Evolutionary conservation across 2,113 vertebrate genomes (phyloP).

Genomic region (Stigmatopora argus): DNA sequence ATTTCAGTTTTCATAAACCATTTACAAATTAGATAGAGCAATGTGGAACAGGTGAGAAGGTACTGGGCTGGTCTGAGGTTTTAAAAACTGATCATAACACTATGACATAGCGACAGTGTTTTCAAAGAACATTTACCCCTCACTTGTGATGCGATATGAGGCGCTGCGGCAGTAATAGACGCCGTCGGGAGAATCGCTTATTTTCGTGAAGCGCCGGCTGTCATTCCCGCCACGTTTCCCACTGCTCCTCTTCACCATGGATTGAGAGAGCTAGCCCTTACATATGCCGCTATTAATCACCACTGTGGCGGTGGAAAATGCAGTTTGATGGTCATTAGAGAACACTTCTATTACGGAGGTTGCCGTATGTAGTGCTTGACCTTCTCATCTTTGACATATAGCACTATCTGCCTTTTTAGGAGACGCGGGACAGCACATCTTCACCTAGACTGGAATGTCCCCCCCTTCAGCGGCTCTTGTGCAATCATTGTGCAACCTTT

Average conservation of each 20-base stretch:
- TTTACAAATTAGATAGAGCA: neutral
- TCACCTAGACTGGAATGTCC: constrained; percentile 58
- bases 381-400: constrained; percentile 62
- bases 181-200: neutral
- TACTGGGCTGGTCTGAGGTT: neutral
- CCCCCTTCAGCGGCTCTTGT: constrained; percentile 58
- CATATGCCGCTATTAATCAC: constrained; percentile 56
- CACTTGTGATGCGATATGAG: neutral
- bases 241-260: constrained; percentile 12
- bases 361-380: constrained; percentile 64
- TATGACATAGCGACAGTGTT: neutral
- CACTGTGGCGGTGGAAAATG: constrained; percentile 53
- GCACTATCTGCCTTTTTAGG: constrained; percentile 33
- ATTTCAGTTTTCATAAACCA: neutral
- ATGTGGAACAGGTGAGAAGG: neutral
- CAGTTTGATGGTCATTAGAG: constrained; percentile 67
- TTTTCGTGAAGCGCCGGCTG: constrained; percentile 4
- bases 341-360: constrained; percentile 65
- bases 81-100: neutral
- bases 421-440: constrained; percentile 28
- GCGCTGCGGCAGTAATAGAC: neutral
- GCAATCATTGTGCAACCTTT: constrained; percentile 71
- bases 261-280: constrained; percentile 22
- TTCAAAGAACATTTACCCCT: neutral
- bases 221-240: constrained; percentile 33